phyloP scores from a whole-genome alignment of 1,140 invertebrate species.

The Drosophila dunni region DNA sequence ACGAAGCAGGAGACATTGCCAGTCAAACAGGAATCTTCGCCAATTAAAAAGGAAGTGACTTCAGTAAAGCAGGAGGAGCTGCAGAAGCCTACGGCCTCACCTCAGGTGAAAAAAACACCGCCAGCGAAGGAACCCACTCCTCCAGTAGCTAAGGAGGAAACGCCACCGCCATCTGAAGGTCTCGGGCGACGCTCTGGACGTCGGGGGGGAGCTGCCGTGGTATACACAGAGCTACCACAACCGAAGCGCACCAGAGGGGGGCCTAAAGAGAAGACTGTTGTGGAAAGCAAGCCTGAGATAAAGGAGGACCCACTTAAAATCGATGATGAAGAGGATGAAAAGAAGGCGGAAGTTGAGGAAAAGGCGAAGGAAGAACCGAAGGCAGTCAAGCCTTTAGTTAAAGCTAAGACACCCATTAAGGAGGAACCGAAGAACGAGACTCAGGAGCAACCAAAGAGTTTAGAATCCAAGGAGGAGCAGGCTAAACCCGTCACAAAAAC shows the following conservation, averaged over 20 bases:
- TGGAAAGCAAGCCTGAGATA: conserved; percentile 28
- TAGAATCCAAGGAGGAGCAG: conserved; percentile 1
- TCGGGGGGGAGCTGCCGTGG: conserved; percentile 63
- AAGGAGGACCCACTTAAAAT: conserved; percentile 25
- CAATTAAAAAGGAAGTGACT: background rate
- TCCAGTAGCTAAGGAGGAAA: conserved; percentile 32
- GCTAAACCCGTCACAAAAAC: conserved; percentile 24
- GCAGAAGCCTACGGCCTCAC: conserved; percentile 7
- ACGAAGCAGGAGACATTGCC: background rate
- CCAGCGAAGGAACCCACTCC: conserved; percentile 32
- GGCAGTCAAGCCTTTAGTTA: conserved; percentile 6
- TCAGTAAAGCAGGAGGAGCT: background rate
- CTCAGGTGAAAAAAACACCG: background rate
- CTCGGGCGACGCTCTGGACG: conserved; percentile 67
- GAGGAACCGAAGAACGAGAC: conserved; percentile 16
- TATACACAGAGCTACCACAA: conserved; percentile 66
- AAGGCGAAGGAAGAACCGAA: conserved; percentile 19
- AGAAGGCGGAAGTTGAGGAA: conserved; percentile 5
- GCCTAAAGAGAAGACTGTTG: conserved; percentile 38
- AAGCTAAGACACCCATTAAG: conserved; percentile 30
- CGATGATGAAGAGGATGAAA: conserved; percentile 4
- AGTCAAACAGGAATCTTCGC: conserved; percentile 1
- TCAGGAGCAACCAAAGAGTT: conserved; percentile 24
- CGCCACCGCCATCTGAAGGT: conserved; percentile 23
- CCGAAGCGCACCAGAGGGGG: conserved; percentile 69